phyloP scores from a whole-genome alignment of 2,888 invertebrate species.

The Girardia tigrina region DNA sequence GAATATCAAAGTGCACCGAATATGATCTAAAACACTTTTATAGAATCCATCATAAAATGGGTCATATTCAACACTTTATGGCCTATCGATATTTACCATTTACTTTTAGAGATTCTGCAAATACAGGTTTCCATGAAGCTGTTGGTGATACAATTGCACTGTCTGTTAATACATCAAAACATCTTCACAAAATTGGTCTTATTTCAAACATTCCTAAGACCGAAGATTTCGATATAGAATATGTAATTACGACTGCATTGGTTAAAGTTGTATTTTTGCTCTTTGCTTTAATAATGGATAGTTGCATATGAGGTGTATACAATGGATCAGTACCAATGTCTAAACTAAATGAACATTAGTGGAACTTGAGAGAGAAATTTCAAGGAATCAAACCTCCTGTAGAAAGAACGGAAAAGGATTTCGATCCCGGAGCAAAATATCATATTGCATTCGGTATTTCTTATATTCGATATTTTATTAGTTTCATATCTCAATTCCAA shows the following conservation, averaged over 20 bases:
- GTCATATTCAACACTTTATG: slow-evolving; percentile 49
- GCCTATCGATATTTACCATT: slow-evolving; percentile 40
- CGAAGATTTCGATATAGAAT: slow-evolving; percentile 28
- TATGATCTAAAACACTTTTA: slow-evolving; percentile 41
- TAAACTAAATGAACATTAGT: slow-evolving; percentile 50
- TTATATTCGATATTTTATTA: slow-evolving; percentile 42
- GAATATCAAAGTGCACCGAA: slow-evolving; percentile 48
- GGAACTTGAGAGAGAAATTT: slow-evolving; percentile 49
- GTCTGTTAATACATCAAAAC: slow-evolving; percentile 40
- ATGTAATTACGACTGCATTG: slow-evolving; percentile 44
- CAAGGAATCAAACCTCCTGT: slow-evolving; percentile 48
- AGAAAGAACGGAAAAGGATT: slow-evolving; percentile 40
- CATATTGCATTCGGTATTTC: slow-evolving; percentile 41
- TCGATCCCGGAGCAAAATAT: slow-evolving; percentile 48
- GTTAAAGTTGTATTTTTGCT: slow-evolving; percentile 51
- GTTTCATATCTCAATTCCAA: slow-evolving; percentile 41
- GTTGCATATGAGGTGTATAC: slow-evolving; percentile 51
- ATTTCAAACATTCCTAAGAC: not conserved
- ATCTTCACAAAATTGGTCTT: slow-evolving; percentile 6
- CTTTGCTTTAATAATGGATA: slow-evolving; percentile 51
- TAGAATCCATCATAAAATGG: slow-evolving; percentile 47
- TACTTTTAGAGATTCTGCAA: slow-evolving; percentile 39
- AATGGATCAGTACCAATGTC: slow-evolving; percentile 42
- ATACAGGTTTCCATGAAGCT: slow-evolving; percentile 49
- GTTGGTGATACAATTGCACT: slow-evolving; percentile 47